Conservation (phyloP, 2,113 vertebrate genomes). For the Pterocles orientalis region DNA sequence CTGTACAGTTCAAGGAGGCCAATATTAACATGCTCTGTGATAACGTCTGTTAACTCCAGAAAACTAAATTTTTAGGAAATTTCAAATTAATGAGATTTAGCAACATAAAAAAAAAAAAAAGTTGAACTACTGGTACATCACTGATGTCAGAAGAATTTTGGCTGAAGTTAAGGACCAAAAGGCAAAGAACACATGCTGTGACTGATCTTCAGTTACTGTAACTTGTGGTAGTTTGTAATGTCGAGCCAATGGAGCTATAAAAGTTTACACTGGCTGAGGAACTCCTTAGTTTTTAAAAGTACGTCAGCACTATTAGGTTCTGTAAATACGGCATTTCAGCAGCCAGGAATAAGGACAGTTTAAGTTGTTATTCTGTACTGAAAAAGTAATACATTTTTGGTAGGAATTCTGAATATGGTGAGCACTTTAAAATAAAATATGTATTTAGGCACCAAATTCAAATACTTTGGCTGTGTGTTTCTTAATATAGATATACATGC, state of each 20-base stretch:
- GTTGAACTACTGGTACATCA: not conserved
- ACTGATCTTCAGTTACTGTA: not conserved
- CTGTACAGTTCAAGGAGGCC: not conserved
- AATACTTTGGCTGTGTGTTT: not conserved
- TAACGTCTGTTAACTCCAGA: not conserved
- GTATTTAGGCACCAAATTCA: not conserved
- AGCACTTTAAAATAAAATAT: not conserved
- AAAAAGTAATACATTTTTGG: not conserved
- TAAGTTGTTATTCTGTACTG: not conserved
- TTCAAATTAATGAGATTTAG: not conserved
- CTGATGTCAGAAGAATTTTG: not conserved
- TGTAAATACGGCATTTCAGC: not conserved
- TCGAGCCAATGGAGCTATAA: not conserved
- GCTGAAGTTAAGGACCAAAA: not conserved
- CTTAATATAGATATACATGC: not conserved
- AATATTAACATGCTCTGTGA: not conserved
- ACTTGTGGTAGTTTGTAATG: not conserved
- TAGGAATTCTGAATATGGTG: not conserved
- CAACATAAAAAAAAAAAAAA: not conserved
- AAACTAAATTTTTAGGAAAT: not conserved
- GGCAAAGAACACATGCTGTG: accelerated
- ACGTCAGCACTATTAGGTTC: not conserved
- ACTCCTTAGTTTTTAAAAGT: not conserved
- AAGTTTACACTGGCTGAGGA: not conserved
- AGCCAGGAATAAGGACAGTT: not conserved